Evolutionary conservation across 2,113 vertebrate genomes (phyloP), one percentile per base, ranked within the genome.

Genomic region (Pithys albifrons): DNA sequence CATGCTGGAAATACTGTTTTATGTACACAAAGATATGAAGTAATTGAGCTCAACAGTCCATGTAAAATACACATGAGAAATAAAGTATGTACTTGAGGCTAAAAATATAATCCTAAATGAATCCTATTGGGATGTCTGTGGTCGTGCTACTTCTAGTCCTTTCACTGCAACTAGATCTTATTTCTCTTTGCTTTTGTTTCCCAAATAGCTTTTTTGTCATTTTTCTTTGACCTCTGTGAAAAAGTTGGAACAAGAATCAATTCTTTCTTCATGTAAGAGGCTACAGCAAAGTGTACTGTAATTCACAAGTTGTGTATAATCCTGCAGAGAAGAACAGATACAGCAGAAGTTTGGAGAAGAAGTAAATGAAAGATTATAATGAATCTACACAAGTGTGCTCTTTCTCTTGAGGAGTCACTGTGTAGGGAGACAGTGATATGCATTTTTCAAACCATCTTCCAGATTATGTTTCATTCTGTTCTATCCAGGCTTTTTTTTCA

Each of bases 51-150:
- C 87, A 95, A 76, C 84, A 91, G 74, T 71, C 88, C 78, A 41
- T 87, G 49, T 94, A 76, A 95, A 91, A 96, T 82, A 88, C 93
- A 91, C 81, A 55, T 69, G 91, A 96, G 93, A 96, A 94, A 94
- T 95, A 95, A 88, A 39, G 10, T 81, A 91, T 66, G 71, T 94
- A 80, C 92, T 93, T 83, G 92, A 92, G 67, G 79, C 91, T 97
- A 93, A 94, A 97, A 96, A 86, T 95, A 80, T 62, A 93, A 94
- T 72, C 83, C 52, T 83, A 96, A 97, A 95, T 92, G 88, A 90
- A 95, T 95, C 92, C 94, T 93, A 35, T 19, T 80, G 92, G 95
- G 91, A 95, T 86, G 14, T 88, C 1, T 0, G 25, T 86, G 58
- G 65, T 93, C 19, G 9, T 86, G 64, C 22, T 88, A 39, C 91